These are phyloP conservation scores for Pseudeuparius sepicola DNA, from an alignment of 2,888 invertebrate genomes.

Conservation along the genomic window DNA sequence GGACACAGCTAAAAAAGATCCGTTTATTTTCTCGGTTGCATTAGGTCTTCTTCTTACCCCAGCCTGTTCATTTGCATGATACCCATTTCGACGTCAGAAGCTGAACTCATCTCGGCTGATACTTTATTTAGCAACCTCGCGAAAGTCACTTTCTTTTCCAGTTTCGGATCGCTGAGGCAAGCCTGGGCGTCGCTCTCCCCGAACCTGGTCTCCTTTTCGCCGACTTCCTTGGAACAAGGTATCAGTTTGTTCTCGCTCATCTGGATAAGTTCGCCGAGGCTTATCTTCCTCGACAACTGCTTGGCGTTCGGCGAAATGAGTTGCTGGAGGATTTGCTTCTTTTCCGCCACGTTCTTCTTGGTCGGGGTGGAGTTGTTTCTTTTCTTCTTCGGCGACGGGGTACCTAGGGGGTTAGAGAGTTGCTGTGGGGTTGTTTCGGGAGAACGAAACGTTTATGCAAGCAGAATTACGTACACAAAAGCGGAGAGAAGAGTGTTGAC, in stretches of 20 bases:
- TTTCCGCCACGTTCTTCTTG: constrained; percentile 62
- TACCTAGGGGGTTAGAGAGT: constrained; percentile 51
- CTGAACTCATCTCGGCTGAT: constrained; percentile 68
- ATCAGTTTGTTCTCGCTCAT: constrained; percentile 51
- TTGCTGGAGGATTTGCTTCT: constrained; percentile 69
- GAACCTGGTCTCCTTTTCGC: constrained; percentile 48
- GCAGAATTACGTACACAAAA: too few species aligned
- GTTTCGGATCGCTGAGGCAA: constrained; percentile 54
- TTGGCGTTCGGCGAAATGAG: constrained; percentile 57
- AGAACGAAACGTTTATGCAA: too few species aligned
- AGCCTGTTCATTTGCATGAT: constrained; percentile 37
- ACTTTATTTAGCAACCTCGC: constrained; percentile 58
- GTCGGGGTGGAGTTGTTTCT: constrained; percentile 71
- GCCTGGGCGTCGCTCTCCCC: constrained; percentile 40
- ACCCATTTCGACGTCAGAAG: constrained; percentile 55
- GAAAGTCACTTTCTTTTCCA: constrained; percentile 71
- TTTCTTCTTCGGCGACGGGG: constrained; percentile 69
- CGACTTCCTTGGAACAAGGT: constrained; percentile 16
- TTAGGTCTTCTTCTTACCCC: too few species aligned
- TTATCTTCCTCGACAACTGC: constrained; percentile 52
- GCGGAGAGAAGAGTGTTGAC: too few species aligned
- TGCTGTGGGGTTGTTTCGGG: too few species aligned
- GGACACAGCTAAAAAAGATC: too few species aligned
- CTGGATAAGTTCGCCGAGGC: constrained; percentile 64
- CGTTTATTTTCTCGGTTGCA: too few species aligned